Conservation (phyloP, 2,113 vertebrate species). For the Bubo scandiacus region DNA sequence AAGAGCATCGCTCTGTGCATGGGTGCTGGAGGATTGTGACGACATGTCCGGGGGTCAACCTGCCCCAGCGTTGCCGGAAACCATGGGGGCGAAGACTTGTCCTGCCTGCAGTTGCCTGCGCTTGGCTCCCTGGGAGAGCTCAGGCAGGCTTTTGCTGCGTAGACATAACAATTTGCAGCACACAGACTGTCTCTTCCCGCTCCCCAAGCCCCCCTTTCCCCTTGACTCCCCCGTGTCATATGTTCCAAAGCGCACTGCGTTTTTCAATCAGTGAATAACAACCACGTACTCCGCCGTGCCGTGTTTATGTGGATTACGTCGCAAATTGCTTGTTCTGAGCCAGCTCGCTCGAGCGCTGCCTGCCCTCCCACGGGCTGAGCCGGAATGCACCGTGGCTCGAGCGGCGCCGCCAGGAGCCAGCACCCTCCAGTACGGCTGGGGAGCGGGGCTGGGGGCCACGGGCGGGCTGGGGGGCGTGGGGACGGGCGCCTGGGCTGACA, state of each 20-base stretch:
- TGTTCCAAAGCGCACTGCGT: not conserved
- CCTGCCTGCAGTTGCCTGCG: not conserved
- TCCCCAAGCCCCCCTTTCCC: constrained; percentile 8
- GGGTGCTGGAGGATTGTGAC: rapidly evolving
- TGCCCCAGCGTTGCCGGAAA: not conserved
- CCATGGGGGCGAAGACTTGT: rapidly evolving
- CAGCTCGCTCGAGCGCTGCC: not conserved
- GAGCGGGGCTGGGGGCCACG: not conserved
- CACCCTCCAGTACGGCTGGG: not conserved
- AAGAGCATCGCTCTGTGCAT: rapidly evolving
- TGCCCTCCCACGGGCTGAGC: constrained; percentile 18
- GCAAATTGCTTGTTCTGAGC: not conserved
- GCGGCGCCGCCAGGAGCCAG: not conserved
- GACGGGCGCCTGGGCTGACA: not conserved
- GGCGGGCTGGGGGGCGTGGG: not conserved
- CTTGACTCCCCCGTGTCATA: constrained; percentile 2
- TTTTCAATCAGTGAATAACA: not conserved
- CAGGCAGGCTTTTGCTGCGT: not conserved
- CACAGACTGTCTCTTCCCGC: not conserved
- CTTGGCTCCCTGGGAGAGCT: not conserved
- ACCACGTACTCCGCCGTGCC: not conserved
- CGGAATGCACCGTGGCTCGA: not conserved
- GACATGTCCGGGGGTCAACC: rapidly evolving
- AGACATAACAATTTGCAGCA: constrained; percentile 25
- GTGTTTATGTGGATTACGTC: not conserved